Evolutionary conservation across 2,113 vertebrate genomes (phyloP).

Genomic region (Bubo scandiacus): DNA sequence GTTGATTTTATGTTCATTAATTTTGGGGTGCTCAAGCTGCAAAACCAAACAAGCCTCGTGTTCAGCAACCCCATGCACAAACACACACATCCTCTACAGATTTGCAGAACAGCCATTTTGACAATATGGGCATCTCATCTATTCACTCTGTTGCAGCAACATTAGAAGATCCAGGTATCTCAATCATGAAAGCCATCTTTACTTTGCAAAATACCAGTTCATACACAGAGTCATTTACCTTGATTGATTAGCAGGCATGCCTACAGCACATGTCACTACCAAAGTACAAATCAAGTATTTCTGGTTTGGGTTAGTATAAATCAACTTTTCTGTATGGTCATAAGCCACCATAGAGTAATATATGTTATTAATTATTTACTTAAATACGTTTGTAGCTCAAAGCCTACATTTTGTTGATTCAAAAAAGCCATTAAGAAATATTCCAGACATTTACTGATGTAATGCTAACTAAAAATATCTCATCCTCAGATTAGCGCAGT

Average conservation of each 20-base stretch:
- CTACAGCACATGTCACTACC: neutral
- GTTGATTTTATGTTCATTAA: neutral
- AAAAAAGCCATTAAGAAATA: neutral
- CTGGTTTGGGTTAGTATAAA: neutral
- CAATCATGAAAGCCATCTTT: neutral
- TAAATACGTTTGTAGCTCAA: neutral
- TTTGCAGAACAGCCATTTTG: neutral
- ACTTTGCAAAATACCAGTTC: neutral
- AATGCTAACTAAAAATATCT: constrained; percentile 5
- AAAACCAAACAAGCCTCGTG: neutral
- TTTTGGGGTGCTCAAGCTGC: neutral
- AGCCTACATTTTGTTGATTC: neutral
- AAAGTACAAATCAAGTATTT: neutral
- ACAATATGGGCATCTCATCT: neutral
- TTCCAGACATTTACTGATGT: neutral
- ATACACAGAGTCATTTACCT: neutral
- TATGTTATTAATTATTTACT: neutral
- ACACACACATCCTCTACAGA: neutral
- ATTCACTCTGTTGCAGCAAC: neutral
- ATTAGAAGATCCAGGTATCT: neutral
- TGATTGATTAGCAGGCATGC: neutral
- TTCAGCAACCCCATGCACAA: neutral
- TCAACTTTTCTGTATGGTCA: neutral
- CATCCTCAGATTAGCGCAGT: neutral
- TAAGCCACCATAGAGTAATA: neutral